Conservation (phyloP, 2,888 invertebrate genomes). For the Eudasyphora cyanicolor region DNA sequence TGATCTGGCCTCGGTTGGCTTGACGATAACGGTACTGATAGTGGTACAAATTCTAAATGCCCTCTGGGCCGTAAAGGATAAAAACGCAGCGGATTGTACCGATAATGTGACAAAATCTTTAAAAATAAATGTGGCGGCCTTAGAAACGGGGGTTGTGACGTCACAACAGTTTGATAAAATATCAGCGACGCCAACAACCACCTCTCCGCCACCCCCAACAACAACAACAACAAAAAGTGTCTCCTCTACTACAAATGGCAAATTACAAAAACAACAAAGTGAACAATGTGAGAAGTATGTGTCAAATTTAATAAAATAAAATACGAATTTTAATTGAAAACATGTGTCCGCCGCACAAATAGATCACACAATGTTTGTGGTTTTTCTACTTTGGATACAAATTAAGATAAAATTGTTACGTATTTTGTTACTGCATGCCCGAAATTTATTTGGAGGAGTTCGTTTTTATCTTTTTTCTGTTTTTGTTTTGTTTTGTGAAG, state of each 20-base stretch:
- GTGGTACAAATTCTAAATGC: conserved; percentile 72
- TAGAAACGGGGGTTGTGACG: conserved; percentile 49
- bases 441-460: not conserved
- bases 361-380: not conserved
- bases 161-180: conserved; percentile 2
- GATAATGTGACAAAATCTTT: conserved; percentile 55
- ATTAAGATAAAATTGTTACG: not conserved
- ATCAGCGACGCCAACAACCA: conserved; percentile 29
- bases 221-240: conserved; percentile 41
- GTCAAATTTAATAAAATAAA: conserved; percentile 14
- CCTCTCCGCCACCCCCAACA: conserved; percentile 39
- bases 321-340: conserved; percentile 25
- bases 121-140: conserved; percentile 55
- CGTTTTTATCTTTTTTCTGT: not conserved
- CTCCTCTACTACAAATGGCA: too few species aligned
- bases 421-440: conserved; percentile 1
- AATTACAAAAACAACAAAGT: conserved; percentile 73
- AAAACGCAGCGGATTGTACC: not conserved
- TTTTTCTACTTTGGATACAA: not conserved
- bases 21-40: conserved; percentile 68
- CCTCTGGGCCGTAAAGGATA: conserved; percentile 63
- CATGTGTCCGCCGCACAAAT: conserved; percentile 28
- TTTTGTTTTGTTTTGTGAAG: not conserved
- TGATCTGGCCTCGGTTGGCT: conserved; percentile 71
- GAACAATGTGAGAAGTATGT: conserved; percentile 74